Conservation (phyloP, 2,888 invertebrate genomes). For the Drosophila aldrichi region DNA sequence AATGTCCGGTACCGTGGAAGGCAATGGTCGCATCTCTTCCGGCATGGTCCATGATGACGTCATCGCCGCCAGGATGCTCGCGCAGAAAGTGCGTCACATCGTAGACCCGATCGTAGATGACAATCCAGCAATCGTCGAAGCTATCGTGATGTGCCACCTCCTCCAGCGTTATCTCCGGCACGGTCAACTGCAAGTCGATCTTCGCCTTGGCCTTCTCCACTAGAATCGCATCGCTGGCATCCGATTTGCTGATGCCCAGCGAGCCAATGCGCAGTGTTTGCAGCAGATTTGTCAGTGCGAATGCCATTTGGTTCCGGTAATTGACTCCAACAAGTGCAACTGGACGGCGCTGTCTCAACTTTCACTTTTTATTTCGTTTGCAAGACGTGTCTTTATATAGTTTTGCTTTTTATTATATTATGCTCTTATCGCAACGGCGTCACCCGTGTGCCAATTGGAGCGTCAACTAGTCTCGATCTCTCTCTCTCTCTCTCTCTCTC, state of each 20-base stretch:
- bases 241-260: constrained; percentile 37
- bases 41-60: constrained; percentile 93
- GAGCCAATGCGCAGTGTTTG: constrained; percentile 76
- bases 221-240: constrained; percentile 41
- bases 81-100: constrained; percentile 91
- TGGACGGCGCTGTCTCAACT: constrained; percentile 38
- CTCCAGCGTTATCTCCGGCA: constrained; percentile 88
- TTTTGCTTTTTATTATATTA: constrained; percentile 2
- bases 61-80: constrained; percentile 93
- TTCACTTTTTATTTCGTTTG: constrained; percentile 63
- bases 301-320: constrained; percentile 62
- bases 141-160: constrained; percentile 92
- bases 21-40: constrained; percentile 94
- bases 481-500: not conserved
- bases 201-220: constrained; percentile 40
- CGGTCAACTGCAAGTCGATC: constrained; percentile 28
- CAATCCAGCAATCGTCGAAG: constrained; percentile 92
- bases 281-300: constrained; percentile 74
- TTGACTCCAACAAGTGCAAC: constrained; percentile 14
- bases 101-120: constrained; percentile 94
- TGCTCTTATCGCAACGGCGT: constrained; percentile 40
- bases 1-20: constrained; percentile 93
- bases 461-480: constrained; percentile 24
- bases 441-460: constrained; percentile 43
- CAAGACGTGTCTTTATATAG: not conserved